Base-by-base conservation (phyloP, 2,888 invertebrate genomes). In the Heliconius ismenius region DNA sequence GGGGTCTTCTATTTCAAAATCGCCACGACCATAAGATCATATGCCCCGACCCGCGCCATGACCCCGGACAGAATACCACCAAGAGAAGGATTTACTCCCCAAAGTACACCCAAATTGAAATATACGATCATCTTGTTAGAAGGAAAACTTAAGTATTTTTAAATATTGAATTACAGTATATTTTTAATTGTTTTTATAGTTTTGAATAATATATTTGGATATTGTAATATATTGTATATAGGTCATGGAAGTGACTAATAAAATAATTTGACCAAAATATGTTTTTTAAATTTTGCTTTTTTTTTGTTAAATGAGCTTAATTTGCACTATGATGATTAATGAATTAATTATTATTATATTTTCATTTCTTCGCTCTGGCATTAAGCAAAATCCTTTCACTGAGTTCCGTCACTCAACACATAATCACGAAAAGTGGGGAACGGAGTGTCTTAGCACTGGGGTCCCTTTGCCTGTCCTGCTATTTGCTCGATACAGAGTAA, bases 101-200 rank as follows among this genome's bases (percentile, higher is more conserved):
- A 0, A 94, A 95, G 82, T 98, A 97, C 86, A 96, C 96, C 4
- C 96, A 97, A 83, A 95, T 97, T 62, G 96, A 97, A 84, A 94
- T 98, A 69, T 98, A 97, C 84, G 98, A 98, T 87, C 98, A 98
- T 85, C 93, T 96, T 11, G 95, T 97, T 0, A 94, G 96, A 82
- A 95, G 93, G 83, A 95, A 95, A 85, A 84, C 79, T 62, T 81
- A 74, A 79, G 49, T 15, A 32, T n/a, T 13, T 58, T 32, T 67
- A 18, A 43, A 18, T 49, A 28, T 28, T 28, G 28, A 9, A 9
- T 54, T 54, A 6, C 10, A 2, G n/a, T 54, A 49, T 69, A 54
- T 28, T 54, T 11, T n/a, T 6, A 11, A 3, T 54, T 32, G 2
- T 54, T 54, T 28, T 32, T 7, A n/a, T 65, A 65, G 13, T 62